Percentiles rank a stretch among this genome's conserved stretches.
These are phyloP conservation scores for Portunus trituberculatus DNA, from an alignment of 1,140 invertebrate genomes.

Conservation along the genomic window DNA sequence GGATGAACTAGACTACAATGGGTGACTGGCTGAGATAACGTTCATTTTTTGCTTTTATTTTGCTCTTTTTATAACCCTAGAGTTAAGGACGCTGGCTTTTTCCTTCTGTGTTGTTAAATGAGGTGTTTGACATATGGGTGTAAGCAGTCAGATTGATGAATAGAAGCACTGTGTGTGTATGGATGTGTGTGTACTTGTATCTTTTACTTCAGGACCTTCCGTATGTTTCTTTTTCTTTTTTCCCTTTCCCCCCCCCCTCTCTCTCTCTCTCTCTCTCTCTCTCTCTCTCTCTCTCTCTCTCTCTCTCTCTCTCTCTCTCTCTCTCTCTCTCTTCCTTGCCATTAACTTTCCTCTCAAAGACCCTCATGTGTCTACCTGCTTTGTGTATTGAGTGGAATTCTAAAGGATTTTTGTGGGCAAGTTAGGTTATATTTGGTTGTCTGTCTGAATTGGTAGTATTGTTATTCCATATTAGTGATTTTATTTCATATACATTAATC, in stretches of 20 bases:
- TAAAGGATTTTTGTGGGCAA: too few species aligned
- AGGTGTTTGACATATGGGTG: slow-evolving; percentile 11
- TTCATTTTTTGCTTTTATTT: neutral
- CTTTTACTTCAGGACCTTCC: neutral
- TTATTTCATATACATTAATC: too few species aligned
- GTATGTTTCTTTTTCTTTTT: neutral
- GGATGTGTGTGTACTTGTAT: neutral
- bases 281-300: slow-evolving; percentile 11
- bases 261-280: slow-evolving; percentile 11
- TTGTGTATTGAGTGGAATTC: too few species aligned
- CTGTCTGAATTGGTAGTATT: too few species aligned
- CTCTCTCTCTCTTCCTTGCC: neutral
- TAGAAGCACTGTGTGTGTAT: neutral
- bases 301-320: neutral
- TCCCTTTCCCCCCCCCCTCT: too few species aligned
- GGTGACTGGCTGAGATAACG: neutral
- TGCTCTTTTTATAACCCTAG: neutral
- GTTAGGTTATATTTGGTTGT: too few species aligned
- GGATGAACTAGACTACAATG: neutral
- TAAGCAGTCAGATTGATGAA: neutral
- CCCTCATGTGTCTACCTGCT: too few species aligned
- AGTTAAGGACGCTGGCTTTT: neutral
- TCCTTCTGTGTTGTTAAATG: neutral
- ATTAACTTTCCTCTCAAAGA: too few species aligned
- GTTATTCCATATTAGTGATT: too few species aligned